Evolutionary conservation across 2,113 vertebrate species (phyloP).

Genomic region (Vimba vimba): DNA sequence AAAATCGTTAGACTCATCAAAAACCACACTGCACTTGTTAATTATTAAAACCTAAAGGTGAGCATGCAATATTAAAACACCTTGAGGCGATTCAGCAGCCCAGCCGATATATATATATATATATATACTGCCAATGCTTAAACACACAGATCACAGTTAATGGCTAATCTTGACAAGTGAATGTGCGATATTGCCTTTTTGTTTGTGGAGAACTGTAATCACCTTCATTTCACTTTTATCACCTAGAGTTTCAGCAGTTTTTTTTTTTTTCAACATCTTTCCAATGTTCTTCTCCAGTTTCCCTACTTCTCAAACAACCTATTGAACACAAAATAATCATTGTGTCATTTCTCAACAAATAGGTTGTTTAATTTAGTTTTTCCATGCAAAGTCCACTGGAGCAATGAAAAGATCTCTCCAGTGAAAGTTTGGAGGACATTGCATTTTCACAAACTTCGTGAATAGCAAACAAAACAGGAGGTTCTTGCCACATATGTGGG

Average conservation of each 20-base stretch:
- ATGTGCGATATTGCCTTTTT: slow-evolving; percentile 31
- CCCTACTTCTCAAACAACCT: background rate
- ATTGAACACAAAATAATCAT: background rate
- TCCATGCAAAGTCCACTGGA: background rate
- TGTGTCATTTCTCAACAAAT: background rate
- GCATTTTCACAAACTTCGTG: background rate
- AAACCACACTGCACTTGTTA: slow-evolving; percentile 69
- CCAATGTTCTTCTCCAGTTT: background rate
- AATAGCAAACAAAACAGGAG: background rate
- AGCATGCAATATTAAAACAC: slow-evolving; percentile 77
- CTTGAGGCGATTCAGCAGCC: slow-evolving; percentile 68
- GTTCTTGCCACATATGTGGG: background rate
- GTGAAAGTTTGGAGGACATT: background rate
- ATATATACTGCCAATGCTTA: slow-evolving; percentile 41
- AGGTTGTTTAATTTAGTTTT: background rate
- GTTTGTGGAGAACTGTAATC: slow-evolving; percentile 55
- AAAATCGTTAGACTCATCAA: slow-evolving; percentile 71
- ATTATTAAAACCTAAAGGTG: slow-evolving; percentile 77
- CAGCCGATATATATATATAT: slow-evolving; percentile 44
- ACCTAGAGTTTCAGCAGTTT: slow-evolving; percentile 6
- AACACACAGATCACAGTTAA: slow-evolving; percentile 49
- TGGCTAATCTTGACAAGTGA: slow-evolving; percentile 43
- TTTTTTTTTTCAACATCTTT: background rate
- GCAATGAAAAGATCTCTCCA: background rate
- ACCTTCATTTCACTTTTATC: slow-evolving; percentile 33